Evolutionary conservation across 2,888 invertebrate species (phyloP).

Genomic region (Panzeria rudis): DNA sequence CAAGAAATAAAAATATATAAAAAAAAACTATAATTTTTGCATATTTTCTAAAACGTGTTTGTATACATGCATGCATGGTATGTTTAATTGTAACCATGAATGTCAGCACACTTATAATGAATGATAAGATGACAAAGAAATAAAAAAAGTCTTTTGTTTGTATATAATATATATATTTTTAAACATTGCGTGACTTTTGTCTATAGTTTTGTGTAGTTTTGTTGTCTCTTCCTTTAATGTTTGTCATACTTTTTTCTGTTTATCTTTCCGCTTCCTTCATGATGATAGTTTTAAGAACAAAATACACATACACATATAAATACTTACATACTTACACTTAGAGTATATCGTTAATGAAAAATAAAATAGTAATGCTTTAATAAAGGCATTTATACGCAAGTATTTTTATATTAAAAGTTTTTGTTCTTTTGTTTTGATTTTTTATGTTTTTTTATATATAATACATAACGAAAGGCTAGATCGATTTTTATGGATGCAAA

Average conservation of each 20-base stretch:
- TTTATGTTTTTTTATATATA: not conserved
- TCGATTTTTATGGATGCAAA: too few species aligned
- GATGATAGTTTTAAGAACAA: slow-evolving; percentile 6
- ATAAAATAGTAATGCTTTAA: slow-evolving; percentile 36
- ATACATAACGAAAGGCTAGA: too few species aligned
- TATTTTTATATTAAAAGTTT: slow-evolving; percentile 8
- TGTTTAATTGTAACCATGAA: slow-evolving; percentile 5
- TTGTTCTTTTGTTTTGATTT: slow-evolving; percentile 10
- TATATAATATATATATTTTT: not conserved
- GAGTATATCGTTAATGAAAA: slow-evolving; percentile 23
- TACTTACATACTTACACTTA: not conserved
- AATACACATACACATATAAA: not conserved
- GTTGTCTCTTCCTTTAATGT: slow-evolving; percentile 19
- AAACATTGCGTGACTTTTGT: slow-evolving; percentile 68
- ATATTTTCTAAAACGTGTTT: not conserved
- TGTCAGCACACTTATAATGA: slow-evolving; percentile 17
- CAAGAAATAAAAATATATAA: not conserved
- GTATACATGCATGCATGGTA: not conserved
- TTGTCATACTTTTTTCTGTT: not conserved
- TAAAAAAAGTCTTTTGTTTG: slow-evolving; percentile 24
- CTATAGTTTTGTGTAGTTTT: slow-evolving; percentile 44
- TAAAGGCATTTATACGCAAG: slow-evolving; percentile 52
- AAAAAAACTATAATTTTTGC: not conserved
- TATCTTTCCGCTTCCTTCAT: slow-evolving; percentile 37
- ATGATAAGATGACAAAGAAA: not conserved